These are phyloP conservation scores for Peromyscus eremicus DNA, from an alignment of 2,797 vertebrate species.

Conservation along the genomic window DNA sequence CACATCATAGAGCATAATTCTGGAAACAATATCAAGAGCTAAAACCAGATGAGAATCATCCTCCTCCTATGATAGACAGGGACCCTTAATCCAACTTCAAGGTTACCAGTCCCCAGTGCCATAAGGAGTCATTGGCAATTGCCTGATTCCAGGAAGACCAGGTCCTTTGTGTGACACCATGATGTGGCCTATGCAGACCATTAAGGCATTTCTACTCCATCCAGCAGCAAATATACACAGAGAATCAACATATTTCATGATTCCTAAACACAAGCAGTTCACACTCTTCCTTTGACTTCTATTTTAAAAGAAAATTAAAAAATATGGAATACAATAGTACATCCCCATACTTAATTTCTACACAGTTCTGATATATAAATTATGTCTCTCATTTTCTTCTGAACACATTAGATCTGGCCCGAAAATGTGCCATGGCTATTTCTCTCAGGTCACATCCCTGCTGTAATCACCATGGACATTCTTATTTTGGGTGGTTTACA, in stretches of 20 bases:
- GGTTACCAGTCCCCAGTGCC: background rate
- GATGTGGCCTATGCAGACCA: background rate
- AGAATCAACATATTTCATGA: slow-evolving; percentile 14
- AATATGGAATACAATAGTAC: slow-evolving; percentile 12
- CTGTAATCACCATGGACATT: background rate
- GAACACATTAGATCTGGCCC: background rate
- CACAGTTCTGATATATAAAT: slow-evolving; percentile 32
- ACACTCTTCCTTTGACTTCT: slow-evolving; percentile 37
- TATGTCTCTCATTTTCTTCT: background rate
- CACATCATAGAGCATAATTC: background rate
- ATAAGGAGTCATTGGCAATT: background rate
- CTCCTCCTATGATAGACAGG: background rate
- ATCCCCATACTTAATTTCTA: slow-evolving; percentile 44
- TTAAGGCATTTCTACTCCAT: background rate
- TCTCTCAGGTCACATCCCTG: background rate
- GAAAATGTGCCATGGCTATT: background rate
- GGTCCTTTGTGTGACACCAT: background rate
- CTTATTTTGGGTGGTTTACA: background rate
- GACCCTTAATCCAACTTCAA: background rate
- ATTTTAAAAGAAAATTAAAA: slow-evolving; percentile 58
- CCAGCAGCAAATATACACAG: background rate
- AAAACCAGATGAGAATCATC: background rate
- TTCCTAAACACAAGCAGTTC: background rate
- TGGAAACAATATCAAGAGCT: slow-evolving; percentile 15
- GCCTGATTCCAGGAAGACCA: background rate